Evolutionary conservation across 2,888 invertebrate genomes (phyloP).

Genomic region (Sesia apiformis): DNA sequence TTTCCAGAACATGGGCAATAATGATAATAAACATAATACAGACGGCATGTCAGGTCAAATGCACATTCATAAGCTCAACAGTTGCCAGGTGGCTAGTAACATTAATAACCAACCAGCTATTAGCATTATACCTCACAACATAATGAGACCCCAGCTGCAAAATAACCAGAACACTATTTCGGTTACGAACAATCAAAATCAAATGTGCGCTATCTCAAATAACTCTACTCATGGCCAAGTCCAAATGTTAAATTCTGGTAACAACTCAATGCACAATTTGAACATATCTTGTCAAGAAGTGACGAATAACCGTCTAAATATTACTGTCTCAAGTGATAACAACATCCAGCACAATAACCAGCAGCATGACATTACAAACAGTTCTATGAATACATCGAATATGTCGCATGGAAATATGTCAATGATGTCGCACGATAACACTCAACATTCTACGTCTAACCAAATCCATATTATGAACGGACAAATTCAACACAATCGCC

Average conservation of each 20-base stretch:
- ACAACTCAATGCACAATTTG: constrained; percentile 52
- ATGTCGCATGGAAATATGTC: constrained; percentile 56
- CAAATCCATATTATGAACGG: constrained; percentile 69
- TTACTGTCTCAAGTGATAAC: constrained; percentile 41
- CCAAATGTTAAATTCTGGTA: constrained; percentile 57
- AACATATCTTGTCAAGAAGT: constrained; percentile 61
- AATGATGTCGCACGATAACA: constrained; percentile 54
- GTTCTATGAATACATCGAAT: constrained; percentile 38
- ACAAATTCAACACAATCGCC: constrained; percentile 61
- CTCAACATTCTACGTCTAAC: constrained; percentile 43
- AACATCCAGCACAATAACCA: constrained; percentile 41
- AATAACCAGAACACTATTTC: constrained; percentile 52
- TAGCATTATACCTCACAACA: constrained; percentile 59
- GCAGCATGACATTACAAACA: constrained; percentile 45
- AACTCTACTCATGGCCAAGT: constrained; percentile 49
- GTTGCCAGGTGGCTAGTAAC: constrained; percentile 57
- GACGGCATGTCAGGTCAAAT: constrained; percentile 49
- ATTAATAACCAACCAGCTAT: constrained; percentile 44
- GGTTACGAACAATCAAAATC: constrained; percentile 49
- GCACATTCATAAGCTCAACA: constrained; percentile 58
- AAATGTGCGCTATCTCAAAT: constrained; percentile 56
- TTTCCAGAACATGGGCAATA: constrained; percentile 57
- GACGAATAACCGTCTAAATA: constrained; percentile 46
- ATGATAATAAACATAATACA: constrained; percentile 47
- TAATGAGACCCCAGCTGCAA: constrained; percentile 50